Conservation (phyloP, 2,113 vertebrate genomes). For the Cynoglossus semilaevis region DNA sequence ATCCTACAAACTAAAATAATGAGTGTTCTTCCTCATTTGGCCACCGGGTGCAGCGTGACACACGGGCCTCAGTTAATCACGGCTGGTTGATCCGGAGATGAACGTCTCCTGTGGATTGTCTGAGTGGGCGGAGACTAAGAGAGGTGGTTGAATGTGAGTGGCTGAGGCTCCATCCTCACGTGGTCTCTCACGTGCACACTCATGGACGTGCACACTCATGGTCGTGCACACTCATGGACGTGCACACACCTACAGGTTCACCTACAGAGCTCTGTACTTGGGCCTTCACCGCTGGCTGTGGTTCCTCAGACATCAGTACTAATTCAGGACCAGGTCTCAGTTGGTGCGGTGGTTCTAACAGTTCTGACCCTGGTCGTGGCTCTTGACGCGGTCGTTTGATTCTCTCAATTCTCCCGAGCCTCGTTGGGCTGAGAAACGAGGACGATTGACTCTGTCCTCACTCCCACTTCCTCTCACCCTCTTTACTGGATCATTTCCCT, state of each 20-base stretch:
- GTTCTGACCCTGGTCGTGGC: slow-evolving; percentile 55
- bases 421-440: slow-evolving; percentile 69
- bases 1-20: slow-evolving; percentile 95
- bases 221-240: too few relatives aligned
- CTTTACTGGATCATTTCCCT: slow-evolving; percentile 75
- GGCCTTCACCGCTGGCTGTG: too few relatives aligned
- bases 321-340: too few relatives aligned
- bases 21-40: slow-evolving; percentile 94
- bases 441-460: slow-evolving; percentile 50
- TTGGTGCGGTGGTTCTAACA: too few relatives aligned
- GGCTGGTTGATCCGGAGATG: slow-evolving; percentile 99
- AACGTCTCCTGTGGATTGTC: slow-evolving; percentile 93
- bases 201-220: too few relatives aligned
- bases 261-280: too few relatives aligned
- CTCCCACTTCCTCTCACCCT: slow-evolving; percentile 31
- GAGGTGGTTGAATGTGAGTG: slow-evolving; percentile 56
- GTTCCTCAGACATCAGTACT: too few relatives aligned
- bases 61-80: slow-evolving; percentile 99
- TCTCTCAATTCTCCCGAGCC: slow-evolving; percentile 72
- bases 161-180: slow-evolving; percentile 74
- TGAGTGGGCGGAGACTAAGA: slow-evolving; percentile 76
- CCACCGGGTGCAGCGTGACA: slow-evolving; percentile 93
- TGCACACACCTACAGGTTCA: too few relatives aligned
- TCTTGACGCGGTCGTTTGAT: slow-evolving; percentile 75
- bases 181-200: too few relatives aligned